Evolutionary conservation across 2,797 vertebrate genomes (phyloP).

Genomic region (Simalia tracyae): DNA sequence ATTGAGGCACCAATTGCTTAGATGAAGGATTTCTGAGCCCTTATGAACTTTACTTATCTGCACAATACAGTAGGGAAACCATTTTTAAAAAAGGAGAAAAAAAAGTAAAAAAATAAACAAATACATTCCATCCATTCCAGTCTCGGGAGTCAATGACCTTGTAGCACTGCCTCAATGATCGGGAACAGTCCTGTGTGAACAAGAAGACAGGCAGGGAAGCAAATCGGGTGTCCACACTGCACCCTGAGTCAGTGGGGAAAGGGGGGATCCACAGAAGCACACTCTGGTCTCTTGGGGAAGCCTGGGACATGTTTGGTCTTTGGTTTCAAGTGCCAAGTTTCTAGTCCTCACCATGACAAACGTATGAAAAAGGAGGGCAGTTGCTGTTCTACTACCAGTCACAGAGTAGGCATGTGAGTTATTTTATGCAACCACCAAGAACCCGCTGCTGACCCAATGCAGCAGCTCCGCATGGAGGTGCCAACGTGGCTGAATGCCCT

Average conservation of each 20-base stretch:
- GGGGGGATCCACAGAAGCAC: not conserved
- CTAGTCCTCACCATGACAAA: not conserved
- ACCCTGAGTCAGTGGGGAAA: not conserved
- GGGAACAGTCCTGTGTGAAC: slow-evolving; percentile 37
- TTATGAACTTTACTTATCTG: not conserved
- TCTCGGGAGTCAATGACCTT: slow-evolving; percentile 34
- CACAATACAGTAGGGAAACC: not conserved
- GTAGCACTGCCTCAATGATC: slow-evolving; percentile 35
- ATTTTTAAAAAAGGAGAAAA: not conserved
- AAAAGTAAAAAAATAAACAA: not conserved
- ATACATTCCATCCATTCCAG: slow-evolving; percentile 44
- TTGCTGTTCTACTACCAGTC: not conserved
- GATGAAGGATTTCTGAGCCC: not conserved
- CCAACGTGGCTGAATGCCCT: not conserved
- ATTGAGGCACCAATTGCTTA: not conserved
- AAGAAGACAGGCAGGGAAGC: slow-evolving; percentile 39
- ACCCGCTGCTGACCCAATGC: not conserved
- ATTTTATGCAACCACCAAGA: no score
- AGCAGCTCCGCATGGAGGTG: not conserved
- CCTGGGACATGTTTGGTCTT: not conserved
- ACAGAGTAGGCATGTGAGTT: not conserved
- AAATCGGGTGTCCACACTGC: slow-evolving; percentile 14
- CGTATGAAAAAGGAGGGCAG: not conserved
- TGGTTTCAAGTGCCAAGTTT: not conserved
- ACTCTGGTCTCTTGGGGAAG: not conserved